Evolutionary conservation across 2,797 vertebrate genomes (phyloP), one percentile per base, ranked within the genome.

Genomic region (Tapirus indicus): DNA sequence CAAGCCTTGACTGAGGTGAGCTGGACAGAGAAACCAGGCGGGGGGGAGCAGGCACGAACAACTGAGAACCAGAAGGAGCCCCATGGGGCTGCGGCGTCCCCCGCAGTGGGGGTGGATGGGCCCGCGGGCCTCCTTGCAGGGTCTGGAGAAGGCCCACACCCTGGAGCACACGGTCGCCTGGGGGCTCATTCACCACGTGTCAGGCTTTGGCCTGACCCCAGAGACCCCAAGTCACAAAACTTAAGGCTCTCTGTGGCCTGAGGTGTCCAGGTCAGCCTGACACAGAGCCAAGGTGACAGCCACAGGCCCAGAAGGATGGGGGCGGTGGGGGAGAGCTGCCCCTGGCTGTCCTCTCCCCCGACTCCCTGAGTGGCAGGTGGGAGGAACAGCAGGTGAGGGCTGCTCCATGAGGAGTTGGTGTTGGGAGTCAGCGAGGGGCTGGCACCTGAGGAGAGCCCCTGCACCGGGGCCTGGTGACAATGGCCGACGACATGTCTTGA

Each of bases 81-180:
- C 23, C 10, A 54, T 0, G 17, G 2, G 29, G 72, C 64, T 7
- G 11, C 62, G 27, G 52, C 1, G 0, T 16, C n/a, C 41, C 25
- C 0, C 2, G n/a, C 1, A 0, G 29, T 38, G 20, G 27, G 2
- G 5, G n/a, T 1, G 41, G 16, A 1, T 5, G 20, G 52, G 32
- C 23, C 9, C 41, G n/a, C 4, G 29, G 35, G 35, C 5, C 0
- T 29, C 77, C 49, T 25, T 25, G 88, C 10, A 21, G 11, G 60
- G 29, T 41, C 60, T 23, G 62, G 1, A 13, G 14, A 2, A 25
- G 44, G 10, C 32, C 35, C 2, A 3, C 49, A 7, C 16, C 0
- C 6, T 9, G 38, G 35, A 16, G 66, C 38, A 25, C 38, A 4
- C 1, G 18, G 29, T 4, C 18, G 27, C 41, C 13, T 4, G 1